Evolutionary conservation across 2,797 vertebrate species (phyloP).

Genomic region (Tachyglossus aculeatus): DNA sequence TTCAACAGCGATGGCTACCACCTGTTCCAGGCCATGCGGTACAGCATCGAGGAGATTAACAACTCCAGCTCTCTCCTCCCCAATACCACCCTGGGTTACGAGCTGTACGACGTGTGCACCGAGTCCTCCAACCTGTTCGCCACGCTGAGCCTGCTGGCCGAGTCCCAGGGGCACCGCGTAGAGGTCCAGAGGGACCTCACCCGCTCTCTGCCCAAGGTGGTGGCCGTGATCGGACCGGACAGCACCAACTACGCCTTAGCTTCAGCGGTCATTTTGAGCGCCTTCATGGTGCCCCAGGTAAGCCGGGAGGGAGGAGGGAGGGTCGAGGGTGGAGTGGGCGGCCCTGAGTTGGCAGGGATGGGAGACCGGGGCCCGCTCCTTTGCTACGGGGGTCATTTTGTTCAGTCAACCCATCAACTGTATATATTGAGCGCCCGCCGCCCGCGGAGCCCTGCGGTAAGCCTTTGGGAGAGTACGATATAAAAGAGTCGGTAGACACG

Average conservation of each 20-base stretch:
- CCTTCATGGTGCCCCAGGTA: constrained; percentile 83
- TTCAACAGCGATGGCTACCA: constrained; percentile 50
- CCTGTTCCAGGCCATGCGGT: constrained; percentile 63
- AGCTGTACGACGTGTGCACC: constrained; percentile 81
- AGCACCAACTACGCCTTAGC: constrained; percentile 75
- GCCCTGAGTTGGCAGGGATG: too few species aligned
- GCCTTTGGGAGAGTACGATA: accelerated
- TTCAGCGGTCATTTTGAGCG: constrained; percentile 74
- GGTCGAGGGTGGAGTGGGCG: too few species aligned
- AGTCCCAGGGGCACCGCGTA: accelerated
- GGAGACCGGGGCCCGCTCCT: too few species aligned
- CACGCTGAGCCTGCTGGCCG: constrained; percentile 67
- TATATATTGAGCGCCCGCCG: too few species aligned
- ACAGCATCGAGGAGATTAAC: constrained; percentile 67
- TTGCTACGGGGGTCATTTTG: too few species aligned
- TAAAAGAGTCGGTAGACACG: too few species aligned
- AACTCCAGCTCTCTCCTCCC: constrained; percentile 68
- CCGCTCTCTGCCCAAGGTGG: background rate
- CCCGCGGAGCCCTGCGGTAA: too few species aligned
- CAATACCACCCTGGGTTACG: constrained; percentile 80
- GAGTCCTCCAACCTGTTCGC: constrained; percentile 72
- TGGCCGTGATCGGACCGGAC: constrained; percentile 85
- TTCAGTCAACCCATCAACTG: too few species aligned
- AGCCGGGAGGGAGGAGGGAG: too few species aligned
- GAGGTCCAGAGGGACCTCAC: constrained; percentile 20